Evolutionary conservation across 2,888 invertebrate species (phyloP).

Genomic region (Selenia dentaria): DNA sequence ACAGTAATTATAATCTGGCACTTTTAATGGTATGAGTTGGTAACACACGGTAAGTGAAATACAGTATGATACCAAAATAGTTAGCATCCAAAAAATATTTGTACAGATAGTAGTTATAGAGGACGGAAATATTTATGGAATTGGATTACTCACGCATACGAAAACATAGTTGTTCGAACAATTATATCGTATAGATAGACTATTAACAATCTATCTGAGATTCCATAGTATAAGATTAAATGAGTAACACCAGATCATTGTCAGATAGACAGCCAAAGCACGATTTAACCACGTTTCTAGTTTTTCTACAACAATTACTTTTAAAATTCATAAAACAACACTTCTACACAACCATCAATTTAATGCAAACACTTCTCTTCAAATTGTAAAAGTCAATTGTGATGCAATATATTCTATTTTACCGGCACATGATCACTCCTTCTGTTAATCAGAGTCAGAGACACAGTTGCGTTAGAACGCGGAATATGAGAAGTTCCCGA

Average conservation of each 20-base stretch:
- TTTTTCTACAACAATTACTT: constrained; percentile 12
- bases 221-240: neutral
- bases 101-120: constrained; percentile 4
- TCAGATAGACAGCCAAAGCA: constrained; percentile 1
- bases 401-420: neutral
- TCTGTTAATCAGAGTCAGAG: neutral
- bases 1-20: too few relatives aligned
- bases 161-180: neutral
- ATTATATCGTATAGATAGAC: too few relatives aligned
- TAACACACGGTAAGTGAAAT: too few relatives aligned
- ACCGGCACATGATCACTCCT: constrained; percentile 3
- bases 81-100: neutral
- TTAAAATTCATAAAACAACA: constrained; percentile 18
- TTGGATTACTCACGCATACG: neutral
- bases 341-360: constrained; percentile 27
- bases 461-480: constrained; percentile 1
- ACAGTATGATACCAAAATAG: too few relatives aligned
- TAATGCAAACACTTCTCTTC: constrained; percentile 11
- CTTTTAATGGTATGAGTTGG: too few relatives aligned
- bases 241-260: constrained; percentile 4
- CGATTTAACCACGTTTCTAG: constrained; percentile 2
- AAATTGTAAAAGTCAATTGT: neutral
- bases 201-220: constrained; percentile 1
- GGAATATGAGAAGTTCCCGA: constrained; percentile 6
- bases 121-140: constrained; percentile 7